These are phyloP conservation scores for Notothenia coriiceps DNA, from an alignment of 2,113 vertebrate genomes.

Conservation along the genomic window DNA sequence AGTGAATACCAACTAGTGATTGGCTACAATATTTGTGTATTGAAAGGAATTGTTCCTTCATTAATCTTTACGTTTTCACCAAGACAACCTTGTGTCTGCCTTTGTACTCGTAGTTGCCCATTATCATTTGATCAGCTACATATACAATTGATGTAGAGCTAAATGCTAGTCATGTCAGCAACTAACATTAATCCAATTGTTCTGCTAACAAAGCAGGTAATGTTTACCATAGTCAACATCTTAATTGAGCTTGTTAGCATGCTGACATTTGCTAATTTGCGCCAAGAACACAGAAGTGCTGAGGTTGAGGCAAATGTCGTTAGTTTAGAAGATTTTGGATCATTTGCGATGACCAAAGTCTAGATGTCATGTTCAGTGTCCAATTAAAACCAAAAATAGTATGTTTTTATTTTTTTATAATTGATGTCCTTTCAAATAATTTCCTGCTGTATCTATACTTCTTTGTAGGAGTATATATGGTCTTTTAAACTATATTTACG, in stretches of 20 bases:
- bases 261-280: neutral
- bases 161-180: no score
- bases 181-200: no score
- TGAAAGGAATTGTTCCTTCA: neutral
- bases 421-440: neutral
- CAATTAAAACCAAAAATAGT: no score
- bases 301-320: neutral
- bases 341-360: neutral
- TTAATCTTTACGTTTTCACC: neutral
- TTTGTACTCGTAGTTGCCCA: neutral
- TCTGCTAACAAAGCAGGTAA: no score
- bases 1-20: neutral
- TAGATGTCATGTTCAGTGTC: no score
- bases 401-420: neutral
- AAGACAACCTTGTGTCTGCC: neutral
- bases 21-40: neutral
- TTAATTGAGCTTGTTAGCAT: no score
- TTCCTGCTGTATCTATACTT: neutral
- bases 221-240: no score
- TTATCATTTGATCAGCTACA: no score
- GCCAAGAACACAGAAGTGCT: no score
- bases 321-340: no score
- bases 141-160: neutral
- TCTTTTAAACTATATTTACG: neutral
- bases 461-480: neutral